Evolutionary conservation across 2,888 invertebrate genomes (phyloP).

Genomic region (Troides oblongomaculatus): DNA sequence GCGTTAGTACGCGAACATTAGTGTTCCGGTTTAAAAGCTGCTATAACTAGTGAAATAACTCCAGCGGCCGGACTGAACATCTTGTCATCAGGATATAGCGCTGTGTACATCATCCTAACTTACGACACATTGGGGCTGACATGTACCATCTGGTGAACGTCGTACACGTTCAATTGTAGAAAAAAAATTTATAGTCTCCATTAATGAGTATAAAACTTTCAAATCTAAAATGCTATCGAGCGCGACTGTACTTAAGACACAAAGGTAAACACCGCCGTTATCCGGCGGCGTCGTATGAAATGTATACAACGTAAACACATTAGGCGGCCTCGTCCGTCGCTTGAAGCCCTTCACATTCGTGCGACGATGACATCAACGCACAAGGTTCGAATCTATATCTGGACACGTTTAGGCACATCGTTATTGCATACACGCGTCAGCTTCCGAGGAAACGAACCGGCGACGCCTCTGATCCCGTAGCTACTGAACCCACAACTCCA

Average conservation of each 20-base stretch:
- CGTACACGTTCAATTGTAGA: no score
- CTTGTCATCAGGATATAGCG: no score
- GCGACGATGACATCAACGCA: conserved; percentile 26
- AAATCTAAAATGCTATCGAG: neutral
- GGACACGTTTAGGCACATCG: conserved; percentile 10
- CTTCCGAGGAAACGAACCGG: conserved; percentile 15
- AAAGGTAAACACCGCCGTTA: neutral
- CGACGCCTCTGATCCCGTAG: neutral
- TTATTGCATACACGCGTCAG: conserved; percentile 2
- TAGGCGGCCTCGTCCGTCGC: conserved; percentile 12
- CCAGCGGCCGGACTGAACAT: no score
- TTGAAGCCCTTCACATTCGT: conserved; percentile 20
- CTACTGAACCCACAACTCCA: no score
- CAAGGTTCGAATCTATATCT: conserved; percentile 17
- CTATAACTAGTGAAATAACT: no score
- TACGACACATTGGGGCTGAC: no score
- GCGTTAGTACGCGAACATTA: no score
- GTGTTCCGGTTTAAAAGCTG: no score
- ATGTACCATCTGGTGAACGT: no score
- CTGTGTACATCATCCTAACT: no score
- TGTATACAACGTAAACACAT: conserved; percentile 2
- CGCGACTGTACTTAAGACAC: neutral
- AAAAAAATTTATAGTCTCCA: no score
- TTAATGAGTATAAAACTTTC: no score
- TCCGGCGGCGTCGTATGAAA: neutral